Evolutionary conservation across 1,140 invertebrate genomes (phyloP).

Genomic region (Nautilus pompilius): DNA sequence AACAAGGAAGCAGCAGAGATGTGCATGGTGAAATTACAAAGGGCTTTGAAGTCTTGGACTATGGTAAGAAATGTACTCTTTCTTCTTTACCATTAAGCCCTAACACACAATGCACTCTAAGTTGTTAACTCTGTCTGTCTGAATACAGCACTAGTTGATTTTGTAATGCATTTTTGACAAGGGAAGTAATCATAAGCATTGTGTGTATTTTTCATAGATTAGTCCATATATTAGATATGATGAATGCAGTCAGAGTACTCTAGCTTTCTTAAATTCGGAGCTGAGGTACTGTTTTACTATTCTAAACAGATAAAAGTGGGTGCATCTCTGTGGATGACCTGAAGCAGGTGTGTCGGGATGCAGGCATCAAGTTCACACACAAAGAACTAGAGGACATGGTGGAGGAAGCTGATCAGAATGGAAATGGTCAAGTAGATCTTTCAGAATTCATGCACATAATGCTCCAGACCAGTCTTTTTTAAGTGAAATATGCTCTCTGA

Average conservation of each 20-base stretch:
- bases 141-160: too few relatives aligned
- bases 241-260: background rate
- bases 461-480: constrained; percentile 53
- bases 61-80: constrained; percentile 44
- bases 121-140: too few relatives aligned
- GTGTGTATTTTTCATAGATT: too few relatives aligned
- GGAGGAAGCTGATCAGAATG: constrained; percentile 52
- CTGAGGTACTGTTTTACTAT: constrained; percentile 6
- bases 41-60: constrained; percentile 52
- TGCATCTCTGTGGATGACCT: constrained; percentile 45
- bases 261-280: background rate
- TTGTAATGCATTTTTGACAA: too few relatives aligned
- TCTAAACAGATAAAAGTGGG: constrained; percentile 38
- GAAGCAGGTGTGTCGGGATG: constrained; percentile 36
- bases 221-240: background rate
- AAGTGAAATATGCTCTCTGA: too few relatives aligned
- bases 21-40: constrained; percentile 52
- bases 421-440: constrained; percentile 49
- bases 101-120: too few relatives aligned
- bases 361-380: constrained; percentile 45
- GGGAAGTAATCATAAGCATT: too few relatives aligned
- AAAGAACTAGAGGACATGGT: constrained; percentile 52
- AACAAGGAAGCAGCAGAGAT: constrained; percentile 49
- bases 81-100: too few relatives aligned
- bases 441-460: constrained; percentile 53